These are phyloP conservation scores for Cenopis cana DNA, from an alignment of 2,888 invertebrate genomes.

Conservation along the genomic window DNA sequence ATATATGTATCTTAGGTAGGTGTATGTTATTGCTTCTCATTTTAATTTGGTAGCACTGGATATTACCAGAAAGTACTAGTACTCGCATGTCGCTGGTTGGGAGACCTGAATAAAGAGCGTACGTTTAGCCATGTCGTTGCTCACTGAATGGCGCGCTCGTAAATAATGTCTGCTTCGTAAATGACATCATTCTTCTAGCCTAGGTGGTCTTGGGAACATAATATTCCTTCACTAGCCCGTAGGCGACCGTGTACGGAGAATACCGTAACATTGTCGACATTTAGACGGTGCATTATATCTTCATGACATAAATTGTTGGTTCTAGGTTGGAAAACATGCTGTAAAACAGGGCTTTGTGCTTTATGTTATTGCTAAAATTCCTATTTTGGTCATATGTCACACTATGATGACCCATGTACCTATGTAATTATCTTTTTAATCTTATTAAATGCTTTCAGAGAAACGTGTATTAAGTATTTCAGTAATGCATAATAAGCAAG, in stretches of 20 bases:
- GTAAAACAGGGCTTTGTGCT: background rate
- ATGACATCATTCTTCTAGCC: constrained; percentile 44
- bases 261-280: background rate
- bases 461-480: background rate
- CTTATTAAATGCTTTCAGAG: background rate
- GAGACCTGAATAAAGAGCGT: constrained; percentile 40
- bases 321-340: background rate
- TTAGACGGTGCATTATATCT: background rate
- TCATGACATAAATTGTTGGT: too few relatives aligned
- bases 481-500: constrained; percentile 31
- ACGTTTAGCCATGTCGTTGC: constrained; percentile 42
- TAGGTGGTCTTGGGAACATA: constrained; percentile 40
- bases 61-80: constrained; percentile 19
- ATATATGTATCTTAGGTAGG: too few relatives aligned
- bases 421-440: background rate
- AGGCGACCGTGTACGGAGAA: too few relatives aligned
- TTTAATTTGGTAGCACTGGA: background rate
- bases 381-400: too few relatives aligned
- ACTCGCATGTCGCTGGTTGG: constrained; percentile 32
- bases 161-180: constrained; percentile 44
- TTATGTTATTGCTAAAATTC: background rate
- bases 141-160: constrained; percentile 44
- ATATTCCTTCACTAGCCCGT: constrained; percentile 21
- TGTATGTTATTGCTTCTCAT: background rate
- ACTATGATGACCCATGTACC: too few relatives aligned